These are phyloP conservation scores for Andricus curvator DNA, from an alignment of 2,888 invertebrate genomes.

Conservation along the genomic window DNA sequence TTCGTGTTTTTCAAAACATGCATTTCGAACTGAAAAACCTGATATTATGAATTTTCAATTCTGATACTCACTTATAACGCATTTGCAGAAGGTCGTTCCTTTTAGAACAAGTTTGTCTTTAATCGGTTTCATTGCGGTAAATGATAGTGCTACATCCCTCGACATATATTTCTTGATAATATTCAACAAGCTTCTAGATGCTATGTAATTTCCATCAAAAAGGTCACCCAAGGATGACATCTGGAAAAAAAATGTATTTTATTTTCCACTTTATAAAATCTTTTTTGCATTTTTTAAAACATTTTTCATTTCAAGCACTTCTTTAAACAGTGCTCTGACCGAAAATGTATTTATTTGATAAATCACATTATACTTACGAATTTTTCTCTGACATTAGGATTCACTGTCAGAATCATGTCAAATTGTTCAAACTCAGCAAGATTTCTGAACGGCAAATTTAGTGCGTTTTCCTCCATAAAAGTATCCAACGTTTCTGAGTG, in stretches of 20 bases:
- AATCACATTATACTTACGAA: constrained; percentile 2
- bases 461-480: constrained; percentile 34
- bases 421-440: constrained; percentile 37
- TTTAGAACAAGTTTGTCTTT: constrained; percentile 36
- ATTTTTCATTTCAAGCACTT: no score
- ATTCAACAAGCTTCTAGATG: constrained; percentile 58
- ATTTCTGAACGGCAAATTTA: constrained; percentile 16
- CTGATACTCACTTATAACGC: constrained; percentile 27
- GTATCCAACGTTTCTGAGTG: constrained; percentile 24
- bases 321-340: no score
- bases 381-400: constrained; percentile 37
- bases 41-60: not conserved
- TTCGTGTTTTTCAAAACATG: no score
- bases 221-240: constrained; percentile 42
- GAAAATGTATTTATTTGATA: not conserved
- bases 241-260: constrained; percentile 41
- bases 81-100: constrained; percentile 31
- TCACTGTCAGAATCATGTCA: constrained; percentile 20
- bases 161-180: constrained; percentile 60
- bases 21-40: no score
- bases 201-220: constrained; percentile 54
- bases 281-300: no score
- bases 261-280: no score
- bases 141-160: constrained; percentile 56
- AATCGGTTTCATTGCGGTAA: constrained; percentile 49